Base-by-base conservation (phyloP, 1,140 invertebrate species). In the Sinonovacula constricta region DNA sequence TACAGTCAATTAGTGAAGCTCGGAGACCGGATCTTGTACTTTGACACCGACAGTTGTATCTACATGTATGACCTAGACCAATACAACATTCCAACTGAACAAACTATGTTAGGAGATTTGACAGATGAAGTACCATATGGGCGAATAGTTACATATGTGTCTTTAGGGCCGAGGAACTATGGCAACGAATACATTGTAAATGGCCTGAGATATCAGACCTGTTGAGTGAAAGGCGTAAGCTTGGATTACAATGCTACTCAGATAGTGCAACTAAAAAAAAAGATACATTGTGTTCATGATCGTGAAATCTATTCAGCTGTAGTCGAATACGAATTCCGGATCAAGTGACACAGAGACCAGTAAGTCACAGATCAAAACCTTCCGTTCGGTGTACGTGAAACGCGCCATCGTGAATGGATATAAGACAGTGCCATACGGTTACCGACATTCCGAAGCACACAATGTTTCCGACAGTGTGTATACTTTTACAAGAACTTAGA, bases 91-190 rank as follows among this genome's bases (percentile, higher is more conserved):
- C 62, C 62, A 39, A 65, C 49, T 24, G 34, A 24, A 1, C 12
- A 36, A 15, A 65, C n/a, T 31, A 7, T 33, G 1, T n/a, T 65
- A 24, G 62, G 62, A 12, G 26, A 65, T 24, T 65, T n/a, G 62
- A 65, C 62, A 1, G 62, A 65, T 65, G 57, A 60, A 14, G 57
- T 60, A 4, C 57, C 57, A 1, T 14, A 60, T 14, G 57, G 30
- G 3, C 18, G 22, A 22, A 31, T 60, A 33, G 57, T 60, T 1
- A 31, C 2, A 60, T 31, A 26, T 30, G 56, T 24, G 2, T 10
- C 59, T 34, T 34, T 62, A 34, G 59, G 62, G 15, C 30, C 33
- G 2, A 65, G 49, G 28, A 65, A 65, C 24, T 65, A 65, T 33
- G 62, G 62, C 12, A 39, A 65, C 22, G 34, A 65, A 39, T 31